Evolutionary conservation across 2,888 invertebrate genomes (phyloP), one percentile per base, ranked within the genome.

Genomic region (Hetaerina titia): DNA sequence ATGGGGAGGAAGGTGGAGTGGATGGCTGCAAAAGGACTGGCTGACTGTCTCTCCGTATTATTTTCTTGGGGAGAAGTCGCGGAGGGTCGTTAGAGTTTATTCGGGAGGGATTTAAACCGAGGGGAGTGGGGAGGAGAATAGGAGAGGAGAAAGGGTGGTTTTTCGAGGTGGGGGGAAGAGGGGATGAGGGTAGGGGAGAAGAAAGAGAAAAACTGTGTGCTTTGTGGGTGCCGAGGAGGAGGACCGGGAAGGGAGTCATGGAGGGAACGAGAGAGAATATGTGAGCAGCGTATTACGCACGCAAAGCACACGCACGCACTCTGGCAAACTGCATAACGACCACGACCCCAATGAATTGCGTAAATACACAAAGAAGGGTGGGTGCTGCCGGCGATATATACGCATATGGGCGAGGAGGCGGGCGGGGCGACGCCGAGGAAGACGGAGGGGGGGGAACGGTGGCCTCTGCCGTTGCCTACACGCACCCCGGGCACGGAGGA

Each of bases 131-230:
- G 45, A 45, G 69, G 13, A 7, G 87, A 8, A 15, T n/a, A 31
- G 56, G 88, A 57, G 22, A 45, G n/a, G 81, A 56, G 89, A 58
- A 15, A 57, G 56, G 88, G 88, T 45, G 56, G 88, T 19, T 57
- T 22, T 22, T 13, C 56, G 11, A 31, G 89, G 57, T 58, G 89
- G n/a, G 56, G 57, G 57, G n/a, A 8, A 31, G 89, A 13, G 89
- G 0, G 89, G n/a, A 22, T 22, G 89, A 57, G n/a, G 17, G n/a
- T 11, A 22, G 11, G 31, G 31, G 25, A 9, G 15, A 6, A 22
- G 69, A 92, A 56, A 92, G 92, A 56, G 92, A 92, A 74, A 74
- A 64, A 92, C n/a, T 81, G 81, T 81, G 31, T 81, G 13, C 69
- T 81, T n/a, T 81, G 15, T 11, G 31, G 81, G 81, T 2, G 81